phyloP scores from a whole-genome alignment of 2,888 invertebrate species.

The Altica lythri region DNA sequence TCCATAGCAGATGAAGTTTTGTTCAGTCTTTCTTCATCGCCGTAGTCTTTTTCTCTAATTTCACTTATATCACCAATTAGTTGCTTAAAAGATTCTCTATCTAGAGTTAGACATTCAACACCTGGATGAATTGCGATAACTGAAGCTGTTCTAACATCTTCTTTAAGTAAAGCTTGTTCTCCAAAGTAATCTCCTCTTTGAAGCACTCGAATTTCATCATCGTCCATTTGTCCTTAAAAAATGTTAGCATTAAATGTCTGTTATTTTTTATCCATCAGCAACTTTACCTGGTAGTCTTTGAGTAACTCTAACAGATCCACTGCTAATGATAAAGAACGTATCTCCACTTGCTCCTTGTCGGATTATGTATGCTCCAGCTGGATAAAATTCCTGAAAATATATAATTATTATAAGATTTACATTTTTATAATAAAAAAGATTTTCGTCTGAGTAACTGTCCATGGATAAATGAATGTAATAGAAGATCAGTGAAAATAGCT shows the following conservation, averaged over 20 bases:
- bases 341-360: constrained; percentile 69
- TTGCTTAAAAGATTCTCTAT: constrained; percentile 72
- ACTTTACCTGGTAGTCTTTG: constrained; percentile 57
- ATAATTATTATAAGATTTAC: not conserved
- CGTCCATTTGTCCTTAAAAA: constrained; percentile 51
- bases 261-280: too few species aligned
- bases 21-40: constrained; percentile 64
- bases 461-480: too few species aligned
- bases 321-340: constrained; percentile 69
- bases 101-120: constrained; percentile 69
- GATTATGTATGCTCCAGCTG: constrained; percentile 66
- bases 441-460: not conserved
- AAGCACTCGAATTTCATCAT: constrained; percentile 64
- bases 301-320: constrained; percentile 63
- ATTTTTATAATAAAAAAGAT: not conserved
- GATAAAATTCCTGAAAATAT: constrained; percentile 64
- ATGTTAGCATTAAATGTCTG: not conserved
- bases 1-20: constrained; percentile 50
- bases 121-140: constrained; percentile 68
- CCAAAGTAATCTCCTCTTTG: constrained; percentile 69
- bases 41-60: constrained; percentile 74
- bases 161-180: constrained; percentile 68
- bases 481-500: too few species aligned
- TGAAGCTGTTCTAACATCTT: constrained; percentile 70
- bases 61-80: constrained; percentile 78